These are phyloP conservation scores for Sinhomidia bicolor DNA, from an alignment of 2,888 invertebrate genomes.

Conservation along the genomic window DNA sequence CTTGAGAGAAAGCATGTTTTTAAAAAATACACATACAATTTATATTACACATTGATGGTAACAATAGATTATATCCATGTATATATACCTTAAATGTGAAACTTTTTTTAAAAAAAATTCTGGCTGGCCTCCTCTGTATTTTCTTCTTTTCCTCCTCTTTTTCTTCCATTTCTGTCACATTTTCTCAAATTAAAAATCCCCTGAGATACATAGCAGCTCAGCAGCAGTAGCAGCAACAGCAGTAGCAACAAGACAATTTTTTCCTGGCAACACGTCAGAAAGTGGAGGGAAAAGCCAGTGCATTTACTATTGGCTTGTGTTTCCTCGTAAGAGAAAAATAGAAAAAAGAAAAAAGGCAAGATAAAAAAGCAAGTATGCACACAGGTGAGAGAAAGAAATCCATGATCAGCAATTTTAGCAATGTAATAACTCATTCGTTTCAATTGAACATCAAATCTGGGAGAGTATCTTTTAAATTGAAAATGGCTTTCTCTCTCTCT, in stretches of 20 bases:
- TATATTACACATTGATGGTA: too few relatives aligned
- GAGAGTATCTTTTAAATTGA: constrained; percentile 51
- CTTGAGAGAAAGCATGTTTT: too few relatives aligned
- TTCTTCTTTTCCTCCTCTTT: background rate
- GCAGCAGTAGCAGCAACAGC: too few relatives aligned
- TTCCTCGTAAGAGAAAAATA: too few relatives aligned
- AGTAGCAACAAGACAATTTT: too few relatives aligned
- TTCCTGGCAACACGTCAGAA: constrained; percentile 26
- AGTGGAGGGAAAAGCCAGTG: background rate
- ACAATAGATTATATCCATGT: too few relatives aligned
- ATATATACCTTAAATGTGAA: background rate
- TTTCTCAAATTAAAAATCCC: constrained; percentile 46
- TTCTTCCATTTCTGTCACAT: background rate
- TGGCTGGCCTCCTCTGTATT: background rate
- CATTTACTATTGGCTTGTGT: background rate
- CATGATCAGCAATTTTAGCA: constrained; percentile 42
- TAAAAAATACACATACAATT: too few relatives aligned
- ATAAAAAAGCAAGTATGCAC: background rate
- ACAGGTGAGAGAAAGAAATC: constrained; percentile 29
- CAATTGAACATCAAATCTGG: constrained; percentile 38
- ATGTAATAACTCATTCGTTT: constrained; percentile 44
- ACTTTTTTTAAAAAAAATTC: background rate
- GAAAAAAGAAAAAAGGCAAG: too few relatives aligned
- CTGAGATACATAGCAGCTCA: background rate
- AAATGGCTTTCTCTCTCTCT: constrained; percentile 40